Base-by-base conservation (phyloP, 2,113 vertebrate species). In the Nestor notabilis region DNA sequence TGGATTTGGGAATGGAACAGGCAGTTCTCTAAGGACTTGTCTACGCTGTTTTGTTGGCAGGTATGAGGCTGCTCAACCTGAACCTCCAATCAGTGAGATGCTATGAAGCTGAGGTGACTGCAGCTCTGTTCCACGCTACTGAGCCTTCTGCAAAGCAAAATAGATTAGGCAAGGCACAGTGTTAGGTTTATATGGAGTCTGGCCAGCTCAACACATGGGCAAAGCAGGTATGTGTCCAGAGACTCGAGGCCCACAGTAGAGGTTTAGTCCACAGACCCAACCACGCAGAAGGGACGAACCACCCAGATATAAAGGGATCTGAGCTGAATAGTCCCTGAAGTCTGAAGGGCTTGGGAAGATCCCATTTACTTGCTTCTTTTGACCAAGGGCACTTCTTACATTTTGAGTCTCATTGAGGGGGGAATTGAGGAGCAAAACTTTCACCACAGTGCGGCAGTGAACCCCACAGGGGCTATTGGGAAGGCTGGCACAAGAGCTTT, bases 121-220 rank as follows among this genome's bases (percentile, higher is more conserved):
- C 72, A 81, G 49, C 68, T 66, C 89, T 60, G 80, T 68, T 95
- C 60, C 89, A 91, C 63, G 79, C 68, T 93, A 46, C 46, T 78
- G 83, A 94, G 86, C 86, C 68, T 92, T 39, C 91, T 90, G 79
- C 37, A 90, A 70, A 86, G 46, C 4, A 10, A 83, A 93, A 90
- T 3, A 7, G 14, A 61, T 46, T 21, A 86, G 66, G 49, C 37
- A 80, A 89, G 64, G 44, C 68, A 70, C 49, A 44, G 71, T 11
- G 50, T 37, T 83, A 7, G 33, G 46, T 12, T 95, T 35, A 24
- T 13, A 24, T 7, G 23, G 76, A 86, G 49, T 55, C 46, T 7
- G 41, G 53, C 49, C 86, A 88, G 58, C n/a, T 56, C 64, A 65
- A 58, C 41, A 46, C 68, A 43, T 2, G 50, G 68, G 17, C 41